Base-by-base conservation (phyloP, 2,888 invertebrate species). In the Neocrepidodera transversa region DNA sequence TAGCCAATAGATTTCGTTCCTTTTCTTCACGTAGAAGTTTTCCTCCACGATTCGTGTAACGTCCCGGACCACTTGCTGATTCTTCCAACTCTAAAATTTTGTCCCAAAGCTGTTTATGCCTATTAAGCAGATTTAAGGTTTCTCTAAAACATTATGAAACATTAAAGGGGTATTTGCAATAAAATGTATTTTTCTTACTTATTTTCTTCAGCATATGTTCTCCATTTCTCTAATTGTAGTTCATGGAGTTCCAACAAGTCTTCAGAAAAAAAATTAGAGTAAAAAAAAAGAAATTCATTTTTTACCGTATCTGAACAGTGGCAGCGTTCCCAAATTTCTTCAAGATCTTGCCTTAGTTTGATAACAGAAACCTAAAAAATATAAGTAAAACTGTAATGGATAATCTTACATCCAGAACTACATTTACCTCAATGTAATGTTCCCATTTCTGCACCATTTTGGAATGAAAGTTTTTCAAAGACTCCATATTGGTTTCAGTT, bases 21-120 rank as follows among this genome's bases (percentile, higher is more conserved):
- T 89, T 92, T 77, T 96, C 95, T 75, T 95, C 95, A 50, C 86
- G 85, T 1, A 96, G 79, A 4, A 96, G 80, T 66, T 92, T 90
- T 0, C 95, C 94, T 0, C 95, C 95, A 30, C 96, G 85, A 78
- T 95, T 95, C 68, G 92, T 89, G 74, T 89, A 93, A 0, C 95
- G 85, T 65, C 89, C 88, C 0, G 92, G 91, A 71, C 92, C 91
- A n/a, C 85, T 84, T 0, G 91, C 89, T 50, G 88, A 85, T 14
- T 85, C 85, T 65, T 94, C 92, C 45, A 95, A 78, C 60, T 90
- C 89, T 1, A 85, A 81, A 86, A 91, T 88, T 71, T 91, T 87
- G 16, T 85, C 80, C 89, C 92, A 94, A 1, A 92, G 81, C 28
- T 85, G 81, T 62, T 87, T 84, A 43, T 92, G 85, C 58, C 87